These are phyloP conservation scores for Lycocorax pyrrhopterus DNA, from an alignment of 2,113 vertebrate species.

Conservation along the genomic window DNA sequence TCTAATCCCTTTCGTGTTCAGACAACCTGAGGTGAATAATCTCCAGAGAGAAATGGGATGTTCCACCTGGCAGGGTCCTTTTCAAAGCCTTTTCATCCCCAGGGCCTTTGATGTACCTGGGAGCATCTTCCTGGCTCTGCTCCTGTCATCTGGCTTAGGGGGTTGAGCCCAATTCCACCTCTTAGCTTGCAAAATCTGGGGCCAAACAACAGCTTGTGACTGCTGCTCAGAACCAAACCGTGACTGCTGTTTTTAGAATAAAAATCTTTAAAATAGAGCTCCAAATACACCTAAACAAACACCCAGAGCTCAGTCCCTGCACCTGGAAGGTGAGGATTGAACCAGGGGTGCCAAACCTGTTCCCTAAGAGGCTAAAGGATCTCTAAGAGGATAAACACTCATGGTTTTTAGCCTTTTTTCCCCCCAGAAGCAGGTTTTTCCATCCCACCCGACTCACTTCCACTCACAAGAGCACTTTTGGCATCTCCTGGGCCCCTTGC, in stretches of 20 bases:
- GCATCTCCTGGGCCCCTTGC: background rate
- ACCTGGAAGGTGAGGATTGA: background rate
- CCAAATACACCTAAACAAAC: background rate
- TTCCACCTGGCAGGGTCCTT: background rate
- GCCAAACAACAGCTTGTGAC: background rate
- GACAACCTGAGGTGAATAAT: background rate
- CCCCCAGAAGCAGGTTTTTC: background rate
- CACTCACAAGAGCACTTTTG: background rate
- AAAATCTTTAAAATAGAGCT: background rate
- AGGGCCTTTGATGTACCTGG: background rate
- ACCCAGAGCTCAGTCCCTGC: background rate
- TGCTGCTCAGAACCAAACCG: background rate
- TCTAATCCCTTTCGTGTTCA: background rate
- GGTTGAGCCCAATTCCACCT: background rate
- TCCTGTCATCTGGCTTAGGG: background rate
- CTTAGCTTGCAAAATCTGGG: background rate
- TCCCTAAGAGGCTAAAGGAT: background rate
- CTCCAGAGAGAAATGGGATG: background rate
- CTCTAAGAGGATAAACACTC: background rate
- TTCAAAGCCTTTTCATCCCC: background rate
- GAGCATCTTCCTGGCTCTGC: background rate
- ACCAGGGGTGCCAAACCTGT: background rate
- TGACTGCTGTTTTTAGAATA: background rate
- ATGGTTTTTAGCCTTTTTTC: accelerated
- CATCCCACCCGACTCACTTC: background rate